Evolutionary conservation across 2,113 vertebrate species (phyloP).

Genomic region (Craseonycteris thonglongyai): DNA sequence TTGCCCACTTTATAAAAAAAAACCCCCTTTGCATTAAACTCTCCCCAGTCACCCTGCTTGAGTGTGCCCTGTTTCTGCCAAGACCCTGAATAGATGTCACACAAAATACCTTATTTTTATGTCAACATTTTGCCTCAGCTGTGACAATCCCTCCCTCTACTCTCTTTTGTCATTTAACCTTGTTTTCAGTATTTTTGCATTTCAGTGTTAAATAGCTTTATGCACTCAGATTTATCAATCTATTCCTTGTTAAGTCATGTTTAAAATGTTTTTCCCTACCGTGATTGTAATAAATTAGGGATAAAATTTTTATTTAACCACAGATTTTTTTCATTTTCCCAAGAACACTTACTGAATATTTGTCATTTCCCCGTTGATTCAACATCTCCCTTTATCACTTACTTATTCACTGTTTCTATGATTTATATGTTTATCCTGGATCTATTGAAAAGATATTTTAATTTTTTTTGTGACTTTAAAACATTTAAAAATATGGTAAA

Average conservation of each 20-base stretch:
- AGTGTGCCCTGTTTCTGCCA: background rate
- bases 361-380: background rate
- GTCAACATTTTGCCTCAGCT: background rate
- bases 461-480: slow-evolving; percentile 6
- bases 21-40: background rate
- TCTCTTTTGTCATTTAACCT: background rate
- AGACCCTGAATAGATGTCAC: background rate
- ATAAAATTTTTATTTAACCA: background rate
- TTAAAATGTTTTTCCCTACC: background rate
- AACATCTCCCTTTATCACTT: background rate
- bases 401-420: background rate
- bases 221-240: background rate
- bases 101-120: background rate
- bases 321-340: background rate
- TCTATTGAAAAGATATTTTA: background rate
- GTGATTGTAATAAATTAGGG: background rate
- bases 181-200: background rate
- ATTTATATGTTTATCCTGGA: background rate
- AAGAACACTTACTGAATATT: background rate
- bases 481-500: background rate
- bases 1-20: background rate
- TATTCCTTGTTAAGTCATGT: background rate
- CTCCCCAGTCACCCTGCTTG: background rate
- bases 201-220: background rate
- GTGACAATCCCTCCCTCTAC: background rate